phyloP scores from a whole-genome alignment of 2,888 invertebrate species.

The Drosophila monieri region DNA sequence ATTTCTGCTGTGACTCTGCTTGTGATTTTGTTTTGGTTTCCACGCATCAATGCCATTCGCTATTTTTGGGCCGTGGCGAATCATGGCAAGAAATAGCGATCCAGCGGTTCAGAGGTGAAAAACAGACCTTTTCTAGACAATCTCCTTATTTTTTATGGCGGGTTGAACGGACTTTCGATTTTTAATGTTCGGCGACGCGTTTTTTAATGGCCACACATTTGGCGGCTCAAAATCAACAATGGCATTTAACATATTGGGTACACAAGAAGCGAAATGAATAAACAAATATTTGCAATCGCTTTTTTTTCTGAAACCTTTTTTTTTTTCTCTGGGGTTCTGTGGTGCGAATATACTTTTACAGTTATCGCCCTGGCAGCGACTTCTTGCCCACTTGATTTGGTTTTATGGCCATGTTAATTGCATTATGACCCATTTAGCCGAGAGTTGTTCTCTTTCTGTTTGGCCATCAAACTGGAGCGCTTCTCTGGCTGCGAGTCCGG shows the following conservation, averaged over 20 bases:
- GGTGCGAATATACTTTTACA: slow-evolving; percentile 56
- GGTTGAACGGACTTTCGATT: slow-evolving; percentile 71
- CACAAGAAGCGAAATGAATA: slow-evolving; percentile 28
- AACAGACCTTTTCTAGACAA: slow-evolving; percentile 23
- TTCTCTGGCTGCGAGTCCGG: slow-evolving; percentile 11
- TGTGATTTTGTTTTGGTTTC: slow-evolving; percentile 38
- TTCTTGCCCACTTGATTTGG: slow-evolving; percentile 60
- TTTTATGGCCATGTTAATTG: slow-evolving; percentile 64
- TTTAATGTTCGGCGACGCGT: slow-evolving; percentile 47
- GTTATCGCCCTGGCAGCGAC: slow-evolving; percentile 51
- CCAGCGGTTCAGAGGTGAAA: slow-evolving; percentile 41
- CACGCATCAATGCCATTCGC: slow-evolving; percentile 69
- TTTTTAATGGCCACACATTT: slow-evolving; percentile 60
- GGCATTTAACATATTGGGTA: slow-evolving; percentile 38
- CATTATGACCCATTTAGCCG: slow-evolving; percentile 67
- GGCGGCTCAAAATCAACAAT: slow-evolving; percentile 63
- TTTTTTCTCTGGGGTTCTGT: slow-evolving; percentile 10
- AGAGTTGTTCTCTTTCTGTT: slow-evolving; percentile 34
- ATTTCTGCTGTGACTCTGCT: slow-evolving; percentile 25
- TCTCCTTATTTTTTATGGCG: slow-evolving; percentile 21
- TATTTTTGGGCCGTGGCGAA: slow-evolving; percentile 57
- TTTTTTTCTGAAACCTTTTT: slow-evolving; percentile 14
- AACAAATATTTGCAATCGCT: slow-evolving; percentile 66
- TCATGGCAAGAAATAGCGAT: slow-evolving; percentile 48
- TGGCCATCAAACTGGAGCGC: slow-evolving; percentile 62